A percentile compares a stretch with the other conserved stretches of the same genome.
These are phyloP conservation scores for Scomber colias DNA, from an alignment of 2,113 vertebrate genomes.

Conservation along the genomic window DNA sequence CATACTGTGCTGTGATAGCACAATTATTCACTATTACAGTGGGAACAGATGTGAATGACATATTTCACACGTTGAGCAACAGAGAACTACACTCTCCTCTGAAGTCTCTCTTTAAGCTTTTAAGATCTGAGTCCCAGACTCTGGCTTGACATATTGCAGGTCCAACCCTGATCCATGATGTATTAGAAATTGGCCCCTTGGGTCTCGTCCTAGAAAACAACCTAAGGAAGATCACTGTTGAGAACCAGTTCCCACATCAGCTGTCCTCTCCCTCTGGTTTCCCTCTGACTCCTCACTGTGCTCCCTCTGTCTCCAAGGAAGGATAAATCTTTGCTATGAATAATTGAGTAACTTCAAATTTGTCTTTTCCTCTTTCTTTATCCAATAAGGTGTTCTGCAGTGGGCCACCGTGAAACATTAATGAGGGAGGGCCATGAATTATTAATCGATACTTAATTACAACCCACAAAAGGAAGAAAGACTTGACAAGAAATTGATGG, in stretches of 20 bases:
- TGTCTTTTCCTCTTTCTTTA: constrained; percentile 77
- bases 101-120: constrained; percentile 32
- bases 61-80: constrained; percentile 31
- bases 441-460: constrained; percentile 86
- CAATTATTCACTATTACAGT: not conserved
- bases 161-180: constrained; percentile 49
- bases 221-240: constrained; percentile 53
- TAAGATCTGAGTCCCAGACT: constrained; percentile 47
- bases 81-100: not conserved
- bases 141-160: constrained; percentile 50
- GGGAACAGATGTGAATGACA: constrained; percentile 18
- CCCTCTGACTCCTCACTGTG: constrained; percentile 24
- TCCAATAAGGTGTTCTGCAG: constrained; percentile 78
- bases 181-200: constrained; percentile 70
- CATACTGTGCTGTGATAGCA: not conserved
- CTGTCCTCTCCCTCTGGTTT: constrained; percentile 50
- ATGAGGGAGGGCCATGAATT: constrained; percentile 77
- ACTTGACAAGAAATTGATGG: constrained; percentile 79
- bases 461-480: constrained; percentile 59
- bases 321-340: constrained; percentile 80
- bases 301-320: constrained; percentile 54
- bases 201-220: constrained; percentile 70
- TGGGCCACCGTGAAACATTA: constrained; percentile 70
- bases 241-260: constrained; percentile 48
- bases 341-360: constrained; percentile 81